A percentile compares a stretch with the other conserved stretches of the same genome.
Evolutionary conservation across 2,797 vertebrate genomes (phyloP).

Genomic region (Pseudomugil gertrudae): DNA sequence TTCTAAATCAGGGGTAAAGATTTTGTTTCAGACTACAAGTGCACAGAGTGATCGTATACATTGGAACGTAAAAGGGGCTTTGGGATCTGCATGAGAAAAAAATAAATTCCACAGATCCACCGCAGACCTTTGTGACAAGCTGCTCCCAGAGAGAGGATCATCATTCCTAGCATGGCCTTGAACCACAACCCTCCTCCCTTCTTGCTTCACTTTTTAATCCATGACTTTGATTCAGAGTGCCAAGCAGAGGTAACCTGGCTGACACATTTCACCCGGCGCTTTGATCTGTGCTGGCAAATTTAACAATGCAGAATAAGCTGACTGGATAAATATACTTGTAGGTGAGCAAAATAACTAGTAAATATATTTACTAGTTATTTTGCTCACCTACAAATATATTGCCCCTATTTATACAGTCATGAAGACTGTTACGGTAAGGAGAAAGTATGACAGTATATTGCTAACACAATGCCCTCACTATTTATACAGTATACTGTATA

Average conservation of each 20-base stretch:
- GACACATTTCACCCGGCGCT: constrained; percentile 42
- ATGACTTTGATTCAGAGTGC: constrained; percentile 63
- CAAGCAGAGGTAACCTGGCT: constrained; percentile 67
- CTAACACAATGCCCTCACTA: no score
- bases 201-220: constrained; percentile 55
- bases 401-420: no score
- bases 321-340: constrained; percentile 51
- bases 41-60: constrained; percentile 54
- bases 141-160: constrained; percentile 44
- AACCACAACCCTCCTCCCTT: constrained; percentile 10
- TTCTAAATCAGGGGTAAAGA: constrained; percentile 84
- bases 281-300: constrained; percentile 65
- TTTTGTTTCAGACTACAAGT: constrained; percentile 78
- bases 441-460: no score
- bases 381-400: no score
- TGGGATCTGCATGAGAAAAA: constrained; percentile 29
- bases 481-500: no score
- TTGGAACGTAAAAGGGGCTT: constrained; percentile 40
- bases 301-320: constrained; percentile 61
- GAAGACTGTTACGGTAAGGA: no score
- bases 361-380: no score
- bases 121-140: constrained; percentile 34
- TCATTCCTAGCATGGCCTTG: constrained; percentile 29
- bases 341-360: constrained; percentile 54
- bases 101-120: constrained; percentile 10